Evolutionary conservation across 2,888 invertebrate species (phyloP).

Genomic region (Allolobophora icterica): DNA sequence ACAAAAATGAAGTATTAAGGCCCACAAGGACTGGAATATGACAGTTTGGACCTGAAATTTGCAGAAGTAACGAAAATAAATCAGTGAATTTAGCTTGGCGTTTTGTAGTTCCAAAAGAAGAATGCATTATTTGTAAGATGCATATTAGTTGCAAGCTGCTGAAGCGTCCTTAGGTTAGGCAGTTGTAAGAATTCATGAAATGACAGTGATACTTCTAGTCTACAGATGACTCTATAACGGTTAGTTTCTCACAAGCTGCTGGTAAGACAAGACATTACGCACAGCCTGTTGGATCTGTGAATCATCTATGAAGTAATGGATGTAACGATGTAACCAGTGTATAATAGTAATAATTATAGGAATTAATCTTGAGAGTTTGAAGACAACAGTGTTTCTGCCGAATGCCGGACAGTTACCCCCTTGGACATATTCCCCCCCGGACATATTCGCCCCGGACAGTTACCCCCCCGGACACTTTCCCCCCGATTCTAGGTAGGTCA

Average conservation of each 20-base stretch:
- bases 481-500: too few species aligned
- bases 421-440: too few species aligned
- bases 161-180: background rate
- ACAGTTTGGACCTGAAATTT: too few species aligned
- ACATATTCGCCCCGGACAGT: too few species aligned
- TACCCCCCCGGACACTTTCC: too few species aligned
- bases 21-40: background rate
- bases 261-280: background rate
- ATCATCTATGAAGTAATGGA: too few species aligned
- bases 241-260: background rate
- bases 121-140: background rate
- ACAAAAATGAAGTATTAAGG: background rate
- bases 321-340: background rate
- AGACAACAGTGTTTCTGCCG: background rate
- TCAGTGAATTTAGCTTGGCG: background rate
- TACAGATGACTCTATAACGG: background rate
- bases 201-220: slow-evolving; percentile 12
- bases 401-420: too few species aligned
- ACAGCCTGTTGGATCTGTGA: background rate
- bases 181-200: background rate
- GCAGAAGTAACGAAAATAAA: background rate
- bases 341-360: background rate
- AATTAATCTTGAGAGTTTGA: background rate
- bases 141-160: background rate
- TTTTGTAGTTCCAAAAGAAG: background rate